Conservation (phyloP, 1,140 invertebrate species). For the Diachasmimorpha longicaudata region DNA sequence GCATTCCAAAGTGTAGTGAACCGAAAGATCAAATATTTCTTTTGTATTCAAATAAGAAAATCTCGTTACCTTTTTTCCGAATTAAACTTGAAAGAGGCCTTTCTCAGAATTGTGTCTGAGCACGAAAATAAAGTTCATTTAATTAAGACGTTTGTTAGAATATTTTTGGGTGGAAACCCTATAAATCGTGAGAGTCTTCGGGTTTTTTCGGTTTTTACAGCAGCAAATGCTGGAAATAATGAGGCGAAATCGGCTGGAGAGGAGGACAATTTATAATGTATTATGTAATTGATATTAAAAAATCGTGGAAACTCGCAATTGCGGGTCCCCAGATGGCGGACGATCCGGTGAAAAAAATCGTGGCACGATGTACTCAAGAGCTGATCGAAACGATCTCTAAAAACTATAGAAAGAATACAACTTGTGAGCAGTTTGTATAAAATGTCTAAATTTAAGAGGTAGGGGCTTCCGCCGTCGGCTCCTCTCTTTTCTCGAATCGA, state of each 20-base stretch:
- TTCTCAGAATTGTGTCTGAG: not conserved
- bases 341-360: constrained; percentile 9
- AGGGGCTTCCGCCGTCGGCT: constrained; percentile 16
- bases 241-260: too few species aligned
- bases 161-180: not conserved
- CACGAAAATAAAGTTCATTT: not conserved
- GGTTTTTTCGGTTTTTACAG: too few species aligned
- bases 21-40: not conserved
- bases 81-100: not conserved
- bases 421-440: constrained; percentile 30
- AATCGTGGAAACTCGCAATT: too few species aligned
- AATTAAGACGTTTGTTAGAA: not conserved
- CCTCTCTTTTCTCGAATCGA: constrained; percentile 7
- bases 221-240: too few species aligned
- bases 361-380: not conserved
- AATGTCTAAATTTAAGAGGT: constrained; percentile 36
- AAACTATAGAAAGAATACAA: constrained; percentile 21
- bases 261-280: too few species aligned
- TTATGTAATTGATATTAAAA: too few species aligned
- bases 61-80: not conserved
- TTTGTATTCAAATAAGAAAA: constrained; percentile 1
- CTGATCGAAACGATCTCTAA: constrained; percentile 18
- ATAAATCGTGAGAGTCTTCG: not conserved
- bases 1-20: constrained; percentile 1
- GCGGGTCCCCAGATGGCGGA: too few species aligned